Conservation (phyloP, 2,113 vertebrate species). For the Potamarius usumacintae region DNA sequence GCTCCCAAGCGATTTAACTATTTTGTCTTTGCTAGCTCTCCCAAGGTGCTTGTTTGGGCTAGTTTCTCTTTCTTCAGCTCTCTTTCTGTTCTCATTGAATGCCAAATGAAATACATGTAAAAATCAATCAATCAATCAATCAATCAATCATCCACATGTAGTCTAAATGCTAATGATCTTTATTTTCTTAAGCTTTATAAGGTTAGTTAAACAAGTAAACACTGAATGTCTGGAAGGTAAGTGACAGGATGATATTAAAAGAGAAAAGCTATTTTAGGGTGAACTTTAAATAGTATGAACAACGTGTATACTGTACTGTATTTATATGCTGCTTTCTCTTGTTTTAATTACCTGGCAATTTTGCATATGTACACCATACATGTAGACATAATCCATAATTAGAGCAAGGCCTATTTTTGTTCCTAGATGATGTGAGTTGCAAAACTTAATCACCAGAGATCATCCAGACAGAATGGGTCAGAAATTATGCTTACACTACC, state of each 20-base stretch:
- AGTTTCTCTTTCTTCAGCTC: not conserved
- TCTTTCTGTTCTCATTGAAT: not conserved
- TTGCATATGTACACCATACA: too few species aligned
- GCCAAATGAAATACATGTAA: not conserved
- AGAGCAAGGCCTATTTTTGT: slow-evolving; percentile 2
- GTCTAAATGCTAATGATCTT: not conserved
- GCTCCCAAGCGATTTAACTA: too few species aligned
- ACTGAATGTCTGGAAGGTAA: not conserved
- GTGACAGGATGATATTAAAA: too few species aligned
- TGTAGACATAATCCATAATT: slow-evolving; percentile 20
- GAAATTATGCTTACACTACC: not conserved
- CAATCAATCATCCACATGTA: not conserved
- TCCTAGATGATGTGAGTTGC: not conserved
- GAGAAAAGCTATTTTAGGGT: too few species aligned
- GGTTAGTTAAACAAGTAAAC: not conserved
- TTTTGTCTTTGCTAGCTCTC: too few species aligned
- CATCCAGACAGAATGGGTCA: slow-evolving; percentile 2
- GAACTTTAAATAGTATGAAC: too few species aligned
- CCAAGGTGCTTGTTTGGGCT: too few species aligned
- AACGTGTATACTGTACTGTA: too few species aligned
- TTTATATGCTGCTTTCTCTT: too few species aligned
- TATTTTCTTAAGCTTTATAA: not conserved
- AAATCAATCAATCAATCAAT: not conserved
- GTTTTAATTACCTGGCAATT: too few species aligned
- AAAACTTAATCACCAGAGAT: not conserved